Evolutionary conservation across 2,888 invertebrate genomes (phyloP).

Genomic region (Sesia apiformis): DNA sequence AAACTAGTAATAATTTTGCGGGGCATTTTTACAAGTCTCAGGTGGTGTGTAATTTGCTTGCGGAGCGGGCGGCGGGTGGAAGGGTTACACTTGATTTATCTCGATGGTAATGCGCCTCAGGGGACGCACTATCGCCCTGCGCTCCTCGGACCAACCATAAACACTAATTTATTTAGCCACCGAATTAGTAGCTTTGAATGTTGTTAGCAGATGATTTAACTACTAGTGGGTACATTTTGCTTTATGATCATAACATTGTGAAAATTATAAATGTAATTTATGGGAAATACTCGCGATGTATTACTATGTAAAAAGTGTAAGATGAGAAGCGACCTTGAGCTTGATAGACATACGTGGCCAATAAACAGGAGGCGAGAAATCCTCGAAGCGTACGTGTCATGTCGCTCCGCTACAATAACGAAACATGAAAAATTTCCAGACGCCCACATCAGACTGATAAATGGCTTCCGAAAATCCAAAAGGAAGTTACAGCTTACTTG

Average conservation of each 20-base stretch:
- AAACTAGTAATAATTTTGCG: constrained; percentile 39
- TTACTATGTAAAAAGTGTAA: too few species aligned
- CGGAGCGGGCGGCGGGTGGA: constrained; percentile 24
- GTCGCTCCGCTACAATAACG: constrained; percentile 65
- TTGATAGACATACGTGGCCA: constrained; percentile 27
- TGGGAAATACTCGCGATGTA: too few species aligned
- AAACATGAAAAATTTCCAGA: constrained; percentile 76
- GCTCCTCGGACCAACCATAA: constrained; percentile 35
- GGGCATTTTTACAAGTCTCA: constrained; percentile 69
- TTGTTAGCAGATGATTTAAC: too few species aligned
- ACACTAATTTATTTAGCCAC: constrained; percentile 43
- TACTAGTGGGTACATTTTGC: too few species aligned
- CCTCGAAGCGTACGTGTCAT: constrained; percentile 57
- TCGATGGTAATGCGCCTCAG: constrained; percentile 44
- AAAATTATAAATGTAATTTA: too few species aligned
- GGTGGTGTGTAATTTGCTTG: constrained; percentile 69
- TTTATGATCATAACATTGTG: too few species aligned
- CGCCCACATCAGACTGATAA: constrained; percentile 75
- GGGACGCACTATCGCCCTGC: constrained; percentile 55
- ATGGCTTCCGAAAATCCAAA: constrained; percentile 77
- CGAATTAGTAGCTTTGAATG: too few species aligned
- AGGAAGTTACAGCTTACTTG: constrained; percentile 76
- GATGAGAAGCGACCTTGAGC: constrained; percentile 24
- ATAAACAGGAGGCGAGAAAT: constrained; percentile 47
- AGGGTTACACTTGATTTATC: constrained; percentile 70